Evolutionary conservation across 2,113 vertebrate genomes (phyloP), one percentile per base, ranked within the genome.

Genomic region (Poeciliopsis retropinna): DNA sequence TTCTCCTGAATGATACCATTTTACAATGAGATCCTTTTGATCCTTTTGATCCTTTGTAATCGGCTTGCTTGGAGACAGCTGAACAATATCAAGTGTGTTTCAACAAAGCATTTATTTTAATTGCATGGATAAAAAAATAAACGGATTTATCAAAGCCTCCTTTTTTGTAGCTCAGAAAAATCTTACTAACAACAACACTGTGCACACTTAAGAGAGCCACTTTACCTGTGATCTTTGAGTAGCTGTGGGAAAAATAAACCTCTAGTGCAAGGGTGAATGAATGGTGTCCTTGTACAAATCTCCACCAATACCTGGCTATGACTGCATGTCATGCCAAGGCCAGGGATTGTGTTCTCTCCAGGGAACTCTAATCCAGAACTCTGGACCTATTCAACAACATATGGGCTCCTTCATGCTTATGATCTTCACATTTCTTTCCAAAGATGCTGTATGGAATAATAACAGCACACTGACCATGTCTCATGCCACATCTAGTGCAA

Each of bases 401-500:
- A 29, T 41, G 32, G 65, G 70, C 60, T 83, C 79, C 83, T 81
- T 82, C 61, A 76, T 79, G 63, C 67, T 61, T 66, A 17, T 60
- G 75, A 92, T 87, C 80, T 92, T 94, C 83, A 85, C 84, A 73
- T 87, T 82, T 87, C 79, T 75, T 75, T 81, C 73, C 70, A 57
- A 76, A 39, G 69, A 76, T 72, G 73, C 61, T 10, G 67, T 80
- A 73, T 60, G 84, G 86, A 89, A 91, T 83, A 76, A 60, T 72
- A 89, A 89, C 60, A 30, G 65, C 54, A 75, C 73, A 67, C 73
- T 64, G 5, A 44, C 37, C 30, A n/a, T 28, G 19, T 85, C 86
- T 69, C 79, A 70, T 54, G 66, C 41, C 65, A 67, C 76, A 68
- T 63, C 41, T 64, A 30, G 28, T 0, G 5, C 73, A 68, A 62